Conservation (phyloP, 2,888 invertebrate species). For the Spatulosminthurus flaviceps region DNA sequence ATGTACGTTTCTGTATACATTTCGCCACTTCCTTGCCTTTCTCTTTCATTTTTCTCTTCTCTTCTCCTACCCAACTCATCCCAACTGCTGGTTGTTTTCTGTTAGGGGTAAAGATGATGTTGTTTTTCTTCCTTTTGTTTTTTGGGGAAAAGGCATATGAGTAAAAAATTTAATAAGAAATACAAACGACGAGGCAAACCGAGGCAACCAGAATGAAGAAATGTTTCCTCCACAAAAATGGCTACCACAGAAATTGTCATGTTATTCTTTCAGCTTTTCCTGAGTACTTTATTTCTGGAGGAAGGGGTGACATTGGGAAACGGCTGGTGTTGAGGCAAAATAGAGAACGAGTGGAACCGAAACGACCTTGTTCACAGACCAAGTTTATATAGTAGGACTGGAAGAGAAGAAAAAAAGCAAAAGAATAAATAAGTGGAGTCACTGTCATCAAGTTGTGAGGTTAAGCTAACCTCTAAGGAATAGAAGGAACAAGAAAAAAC, state of each 20-base stretch:
- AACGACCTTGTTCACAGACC: too few relatives aligned
- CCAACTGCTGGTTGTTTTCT: background rate
- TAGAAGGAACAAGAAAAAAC: background rate
- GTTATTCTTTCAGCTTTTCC: background rate
- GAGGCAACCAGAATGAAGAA: background rate
- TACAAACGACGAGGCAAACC: background rate
- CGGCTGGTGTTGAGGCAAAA: too few relatives aligned
- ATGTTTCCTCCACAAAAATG: background rate
- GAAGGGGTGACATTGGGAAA: background rate
- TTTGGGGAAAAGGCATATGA: background rate
- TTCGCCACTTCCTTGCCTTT: background rate
- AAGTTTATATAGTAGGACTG: background rate
- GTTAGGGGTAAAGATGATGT: background rate
- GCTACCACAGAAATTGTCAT: background rate
- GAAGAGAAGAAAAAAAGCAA: constrained; percentile 1
- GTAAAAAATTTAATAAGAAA: constrained; percentile 18
- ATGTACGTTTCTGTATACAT: background rate
- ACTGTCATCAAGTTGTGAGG: constrained; percentile 11
- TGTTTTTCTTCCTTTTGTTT: background rate
- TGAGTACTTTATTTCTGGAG: background rate
- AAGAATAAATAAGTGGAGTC: constrained; percentile 21
- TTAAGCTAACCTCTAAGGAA: constrained; percentile 19
- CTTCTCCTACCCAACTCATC: background rate
- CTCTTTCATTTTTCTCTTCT: background rate
- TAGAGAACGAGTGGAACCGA: background rate